phyloP scores from a whole-genome alignment of 1,140 invertebrate species.

The Chironomus striatipennis region DNA sequence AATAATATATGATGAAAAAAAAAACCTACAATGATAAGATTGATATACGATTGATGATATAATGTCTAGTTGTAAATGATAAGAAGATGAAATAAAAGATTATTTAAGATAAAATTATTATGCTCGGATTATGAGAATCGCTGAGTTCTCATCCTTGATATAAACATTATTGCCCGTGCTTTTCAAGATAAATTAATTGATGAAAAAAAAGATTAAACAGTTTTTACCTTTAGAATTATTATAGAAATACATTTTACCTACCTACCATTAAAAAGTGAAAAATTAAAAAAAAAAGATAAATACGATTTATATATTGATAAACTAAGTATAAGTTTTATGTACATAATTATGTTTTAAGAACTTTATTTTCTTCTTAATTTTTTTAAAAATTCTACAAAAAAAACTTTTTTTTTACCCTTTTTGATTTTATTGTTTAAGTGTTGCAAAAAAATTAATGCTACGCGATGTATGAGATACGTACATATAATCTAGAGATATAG shows the following conservation, averaged over 20 bases:
- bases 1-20: neutral
- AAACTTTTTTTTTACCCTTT: no score
- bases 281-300: no score
- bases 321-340: neutral
- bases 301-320: no score
- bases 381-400: neutral
- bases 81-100: neutral
- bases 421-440: no score
- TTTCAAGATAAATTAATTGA: neutral
- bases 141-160: neutral
- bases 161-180: neutral
- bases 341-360: neutral
- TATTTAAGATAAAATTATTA: no score
- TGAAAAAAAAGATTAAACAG: neutral
- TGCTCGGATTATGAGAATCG: no score
- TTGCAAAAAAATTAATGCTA: no score
- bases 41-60: neutral
- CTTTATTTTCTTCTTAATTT: neutral
- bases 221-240: conserved; percentile 14
- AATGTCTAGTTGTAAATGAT: conserved; percentile 3
- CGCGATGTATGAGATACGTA: no score
- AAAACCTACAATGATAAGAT: neutral
- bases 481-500: no score
- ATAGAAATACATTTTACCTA: neutral
- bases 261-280: neutral